Base-by-base conservation (phyloP, 2,888 invertebrate genomes). In the Anthoptus insignis region DNA sequence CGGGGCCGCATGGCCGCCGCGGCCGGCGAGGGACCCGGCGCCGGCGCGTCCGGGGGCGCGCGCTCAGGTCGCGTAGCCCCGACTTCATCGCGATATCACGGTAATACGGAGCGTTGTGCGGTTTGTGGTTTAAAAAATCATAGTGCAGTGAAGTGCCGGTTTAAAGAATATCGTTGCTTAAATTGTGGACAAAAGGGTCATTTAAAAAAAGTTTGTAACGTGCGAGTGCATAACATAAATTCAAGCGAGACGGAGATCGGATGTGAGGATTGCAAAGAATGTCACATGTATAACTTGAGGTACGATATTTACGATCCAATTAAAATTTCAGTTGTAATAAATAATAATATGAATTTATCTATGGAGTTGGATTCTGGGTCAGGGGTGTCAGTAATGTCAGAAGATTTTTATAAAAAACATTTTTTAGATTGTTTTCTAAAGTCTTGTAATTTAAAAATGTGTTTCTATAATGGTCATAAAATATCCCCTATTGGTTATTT, bases 381-480 rank as follows among this genome's bases (percentile, higher is more conserved):
- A 24, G 60, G 60, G 2, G 21, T 16, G 11, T 22, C 24, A 6
- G 59, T 59, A 11, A 59, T 59, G 3, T 59, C 59, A 9, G 34
- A 59, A 3, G 16, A 13, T 29, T 27, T 27, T 27, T 27, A 27
- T 27, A 27, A 27, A 7, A 7, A 27, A 5, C 7, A 27, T 27
- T 27, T 50, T 53, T 60, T 13, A 24, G 13, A 42, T 56, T 14
- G 65, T 22, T 19, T 39, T 9, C 11, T 32, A 32, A 32, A 32
- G 37, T 14, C 14, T 27, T 45, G n/a, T 57, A 57, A 56, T 37
- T 59, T 70, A 42, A 72, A 63, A 65, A 72, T 74, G 67, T 75
- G 75, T 66, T 65, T 73, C 1, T 73, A 76, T 42, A 67, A 73
- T 11, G 73, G 74, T 34, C 72, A 73, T 64, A 71, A 70, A 70